Evolutionary conservation across 2,113 vertebrate species (phyloP), one percentile per base, ranked within the genome.

Genomic region (Mionectes macconnelli): DNA sequence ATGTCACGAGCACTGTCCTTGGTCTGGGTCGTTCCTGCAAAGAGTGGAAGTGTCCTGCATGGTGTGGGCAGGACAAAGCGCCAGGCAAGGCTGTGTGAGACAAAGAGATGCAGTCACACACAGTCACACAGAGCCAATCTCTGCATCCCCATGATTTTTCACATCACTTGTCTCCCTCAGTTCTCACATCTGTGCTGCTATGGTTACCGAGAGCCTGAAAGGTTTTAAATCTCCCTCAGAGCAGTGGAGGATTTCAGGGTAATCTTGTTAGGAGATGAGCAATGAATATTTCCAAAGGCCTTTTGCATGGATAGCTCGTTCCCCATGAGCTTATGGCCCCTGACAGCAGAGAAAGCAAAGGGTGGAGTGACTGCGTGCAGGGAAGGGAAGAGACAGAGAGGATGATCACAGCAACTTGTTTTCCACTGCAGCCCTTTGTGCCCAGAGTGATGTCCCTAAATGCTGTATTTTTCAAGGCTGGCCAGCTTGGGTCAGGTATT

Each of bases 211-310:
- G 86, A 94, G 94, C 79, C 93, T 86, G 93, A n/a, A 85, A 90
- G 96, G 93, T 16, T 96, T 90, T 88, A 88, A 84, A 92, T 92
- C 96, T 95, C 90, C 93, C 93, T 94, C 83, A 89, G 80, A 97
- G 96, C 96, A 77, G 90, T 69, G 85, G 88, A 93, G 96, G 90
- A 88, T 95, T 96, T 96, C 88, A 80, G 94, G 56, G 60, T 97
- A 97, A 97, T 97, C 96, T 97, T 95, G 94, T 97, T 97, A 96
- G 89, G 94, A 95, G 93, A 96, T 96, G 96, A 97, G 94, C 96
- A 94, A 95, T 97, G 96, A 97, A 95, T 94, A 96, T 97, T 96
- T 96, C 96, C 92, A 92, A 95, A 86, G 94, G 96, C 94, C 96
- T 86, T 96, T 90, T 90, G 82, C 94, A 94, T 90, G 76, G 94